Evolutionary conservation across 1,140 invertebrate species (phyloP).

Genomic region (Psix sp.): DNA sequence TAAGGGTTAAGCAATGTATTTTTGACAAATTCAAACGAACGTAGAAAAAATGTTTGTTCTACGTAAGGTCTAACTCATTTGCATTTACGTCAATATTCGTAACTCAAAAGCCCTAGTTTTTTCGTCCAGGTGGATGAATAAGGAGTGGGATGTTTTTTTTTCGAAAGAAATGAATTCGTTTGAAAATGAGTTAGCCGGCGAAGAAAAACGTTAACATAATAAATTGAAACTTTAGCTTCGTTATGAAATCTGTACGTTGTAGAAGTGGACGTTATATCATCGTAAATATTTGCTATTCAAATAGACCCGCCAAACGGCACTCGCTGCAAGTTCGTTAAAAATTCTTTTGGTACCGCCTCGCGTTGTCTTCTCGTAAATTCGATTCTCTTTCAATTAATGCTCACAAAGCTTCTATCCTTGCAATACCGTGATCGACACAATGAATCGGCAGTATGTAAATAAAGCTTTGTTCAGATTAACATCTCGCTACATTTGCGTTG

Average conservation of each 20-base stretch:
- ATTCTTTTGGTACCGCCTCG: conserved; percentile 37
- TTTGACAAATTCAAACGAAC: too few species aligned
- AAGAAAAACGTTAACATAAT: conserved; percentile 11
- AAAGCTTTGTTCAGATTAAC: conserved; percentile 45
- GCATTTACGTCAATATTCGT: too few species aligned
- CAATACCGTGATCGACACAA: conserved; percentile 27
- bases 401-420: conserved; percentile 29
- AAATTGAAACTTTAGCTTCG: conserved; percentile 22
- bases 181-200: background rate
- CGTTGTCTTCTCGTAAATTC: conserved; percentile 39
- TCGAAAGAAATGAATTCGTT: too few species aligned
- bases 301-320: conserved; percentile 40
- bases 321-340: conserved; percentile 41
- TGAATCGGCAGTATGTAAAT: conserved; percentile 46
- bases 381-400: conserved; percentile 53
- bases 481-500: conserved; percentile 22
- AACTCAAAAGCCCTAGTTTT: too few species aligned
- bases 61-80: too few species aligned
- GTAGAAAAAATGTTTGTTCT: too few species aligned
- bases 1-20: too few species aligned
- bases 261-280: conserved; percentile 23
- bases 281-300: conserved; percentile 47
- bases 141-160: too few species aligned
- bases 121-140: too few species aligned
- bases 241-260: too few species aligned